Conservation (phyloP, 92 coral and sea anemone species). For the Bergia puertoricense region DNA sequence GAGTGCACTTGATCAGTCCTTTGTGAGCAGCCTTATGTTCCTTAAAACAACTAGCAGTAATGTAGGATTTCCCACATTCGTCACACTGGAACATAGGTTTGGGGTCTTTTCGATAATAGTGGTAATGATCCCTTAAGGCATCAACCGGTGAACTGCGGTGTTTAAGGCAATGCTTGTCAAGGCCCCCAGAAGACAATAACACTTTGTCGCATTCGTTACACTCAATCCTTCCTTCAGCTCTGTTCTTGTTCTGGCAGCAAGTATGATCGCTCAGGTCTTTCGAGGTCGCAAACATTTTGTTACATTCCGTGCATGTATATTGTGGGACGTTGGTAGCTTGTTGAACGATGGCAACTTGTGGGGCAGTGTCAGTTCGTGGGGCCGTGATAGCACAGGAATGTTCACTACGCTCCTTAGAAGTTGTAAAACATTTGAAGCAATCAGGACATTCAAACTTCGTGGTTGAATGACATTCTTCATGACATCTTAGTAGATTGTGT, state of each 20-base stretch:
- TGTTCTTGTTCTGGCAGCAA: background rate
- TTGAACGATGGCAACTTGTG: too few species aligned
- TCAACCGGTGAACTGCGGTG: background rate
- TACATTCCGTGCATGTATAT: background rate
- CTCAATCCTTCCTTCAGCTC: background rate
- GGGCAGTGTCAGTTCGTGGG: too few species aligned
- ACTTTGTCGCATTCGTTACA: background rate
- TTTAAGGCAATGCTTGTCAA: background rate
- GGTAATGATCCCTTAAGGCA: background rate
- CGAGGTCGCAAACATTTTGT: background rate
- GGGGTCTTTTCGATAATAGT: background rate
- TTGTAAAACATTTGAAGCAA: background rate
- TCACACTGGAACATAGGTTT: background rate
- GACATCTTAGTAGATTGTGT: background rate
- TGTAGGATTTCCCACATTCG: background rate
- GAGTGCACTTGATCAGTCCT: background rate
- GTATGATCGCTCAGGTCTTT: background rate
- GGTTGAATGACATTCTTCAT: background rate
- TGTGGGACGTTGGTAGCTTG: background rate
- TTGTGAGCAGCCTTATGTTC: background rate
- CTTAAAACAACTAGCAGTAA: background rate
- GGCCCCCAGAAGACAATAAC: background rate
- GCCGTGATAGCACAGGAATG: background rate
- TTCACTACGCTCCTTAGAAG: background rate
- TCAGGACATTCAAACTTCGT: background rate